Evolutionary conservation across 2,113 vertebrate species (phyloP), one percentile per base, ranked within the genome.

Genomic region (Vulpes ferrilata): DNA sequence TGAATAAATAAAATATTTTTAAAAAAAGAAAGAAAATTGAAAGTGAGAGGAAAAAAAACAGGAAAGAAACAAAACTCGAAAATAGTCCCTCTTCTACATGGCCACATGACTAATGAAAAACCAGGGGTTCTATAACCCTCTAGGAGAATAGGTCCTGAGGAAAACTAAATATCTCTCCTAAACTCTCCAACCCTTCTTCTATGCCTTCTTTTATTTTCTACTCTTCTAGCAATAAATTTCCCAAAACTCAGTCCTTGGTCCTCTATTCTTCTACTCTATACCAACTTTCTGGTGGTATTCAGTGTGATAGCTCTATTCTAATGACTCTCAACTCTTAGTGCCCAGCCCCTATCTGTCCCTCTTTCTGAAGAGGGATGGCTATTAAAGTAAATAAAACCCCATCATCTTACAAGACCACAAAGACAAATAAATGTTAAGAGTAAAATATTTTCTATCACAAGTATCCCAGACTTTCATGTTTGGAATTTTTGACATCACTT

Each of bases 381-480:
- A 35, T 43, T 62, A 64, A 43, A 43, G 43, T 43, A 43, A 62
- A 23, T 79, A 85, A 89, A 80, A 73, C 35, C 27, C 55, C 43
- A 92, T 89, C 79, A 19, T 64, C 53, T 80, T 64, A 48, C 71
- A 93, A 93, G 23, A 11, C 13, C 23, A 93, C 85, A 89, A 93
- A 80, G 23, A 79, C 12, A 94, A 80, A 48, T 55, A 76, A 87
- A 87, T 65, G 81, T 85, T 79, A 93, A 90, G 59, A 93, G 19
- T 67, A 93, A 95, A 93, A 65, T 15, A 74, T 74, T 80, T 62
- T 80, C 35, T 35, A 80, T 93, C 43, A 90, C 59, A 97, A 93
- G 60, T 38, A 94, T 35, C 65, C 25, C 51, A 76, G 76, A 85
- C 12, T 35, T 79, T 55, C 22, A 73, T 17, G n/a, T 59, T 88